Evolutionary conservation across 2,797 vertebrate genomes (phyloP), one percentile per base, ranked within the genome.

Genomic region (Tenualosa thibaudeaui): DNA sequence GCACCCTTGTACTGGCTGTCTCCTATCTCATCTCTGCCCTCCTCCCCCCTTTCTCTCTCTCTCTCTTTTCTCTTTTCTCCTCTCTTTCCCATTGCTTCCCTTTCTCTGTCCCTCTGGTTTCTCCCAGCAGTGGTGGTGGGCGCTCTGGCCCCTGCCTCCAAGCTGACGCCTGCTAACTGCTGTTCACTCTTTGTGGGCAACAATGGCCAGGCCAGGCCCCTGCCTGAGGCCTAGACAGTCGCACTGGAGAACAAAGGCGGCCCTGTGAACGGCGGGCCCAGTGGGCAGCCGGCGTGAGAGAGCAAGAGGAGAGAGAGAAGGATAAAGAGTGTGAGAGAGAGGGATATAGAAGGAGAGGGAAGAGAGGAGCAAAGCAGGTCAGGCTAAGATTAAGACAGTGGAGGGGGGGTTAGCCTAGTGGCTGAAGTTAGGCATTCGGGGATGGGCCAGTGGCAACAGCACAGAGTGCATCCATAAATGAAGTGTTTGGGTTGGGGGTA

Each of bases 151-250:
- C 88, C 90, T 92, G 91, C 92, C 92, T 93, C 90, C 94, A 93
- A 93, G 92, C 93, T 94, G 94, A 92, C 91, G 92, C 94, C 93
- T 91, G 92, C 86, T 90, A 84, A 83, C 92, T 89, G 92, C 93
- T 92, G 91, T 90, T 93, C 88, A 88, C 81, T 84, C 90, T 93
- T 95, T 95, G 92, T 95, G 91, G 93, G 94, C 88, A 93, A 96
- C 94, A 95, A 96, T 94, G 91, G 91, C 90, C 90, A 92, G 92
- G 93, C 94, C 90, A 95, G 93, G 91, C 92, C 94, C 93, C 94
- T 94, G 92, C 90, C 90, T 83, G 87, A 88, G 90, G 95, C 95
- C 93, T 95, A 87, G 51, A 95, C 94, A 91, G 90, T 87, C 91
- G 86, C 78, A 9, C 84, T 78, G 62, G 89, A 90, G 89, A 89